Percentiles rank a stretch among this genome's conserved stretches.
Conservation (phyloP, 2,888 invertebrate species). For the Noctua janthina region DNA sequence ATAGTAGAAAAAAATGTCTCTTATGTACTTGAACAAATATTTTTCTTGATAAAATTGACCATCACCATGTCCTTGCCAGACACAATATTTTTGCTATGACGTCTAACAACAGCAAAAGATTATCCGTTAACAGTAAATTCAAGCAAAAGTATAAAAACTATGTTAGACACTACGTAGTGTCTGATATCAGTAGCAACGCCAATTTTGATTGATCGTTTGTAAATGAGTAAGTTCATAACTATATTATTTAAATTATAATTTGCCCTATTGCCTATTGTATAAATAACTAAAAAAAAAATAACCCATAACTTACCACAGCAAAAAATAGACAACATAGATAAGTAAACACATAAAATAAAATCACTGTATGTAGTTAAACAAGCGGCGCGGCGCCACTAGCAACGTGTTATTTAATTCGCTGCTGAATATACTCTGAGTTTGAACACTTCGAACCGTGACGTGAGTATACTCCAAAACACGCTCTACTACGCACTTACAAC, state of each 20-base stretch:
- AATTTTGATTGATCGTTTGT: background rate
- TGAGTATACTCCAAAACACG: background rate
- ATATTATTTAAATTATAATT: background rate
- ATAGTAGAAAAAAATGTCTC: background rate
- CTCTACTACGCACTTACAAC: background rate
- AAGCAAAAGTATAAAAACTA: background rate
- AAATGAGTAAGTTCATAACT: background rate
- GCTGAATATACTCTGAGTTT: conserved; percentile 10
- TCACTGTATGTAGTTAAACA: conserved; percentile 14
- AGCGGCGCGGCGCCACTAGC: too few relatives aligned
- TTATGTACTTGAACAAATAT: too few relatives aligned
- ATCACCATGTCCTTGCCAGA: background rate
- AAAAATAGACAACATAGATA: background rate
- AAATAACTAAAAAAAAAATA: background rate
- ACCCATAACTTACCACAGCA: background rate
- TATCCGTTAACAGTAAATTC: background rate
- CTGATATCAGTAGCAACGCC: background rate
- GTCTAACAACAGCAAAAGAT: background rate
- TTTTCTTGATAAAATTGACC: background rate
- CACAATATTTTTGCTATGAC: background rate
- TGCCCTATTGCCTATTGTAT: background rate
- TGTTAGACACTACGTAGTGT: background rate
- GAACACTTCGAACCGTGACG: background rate
- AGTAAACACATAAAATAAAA: background rate
- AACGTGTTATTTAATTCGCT: conserved; percentile 11